Percentiles rank a stretch among this genome's conserved stretches.
Conservation (phyloP, 2,888 invertebrate genomes). For the Metalampra italica region DNA sequence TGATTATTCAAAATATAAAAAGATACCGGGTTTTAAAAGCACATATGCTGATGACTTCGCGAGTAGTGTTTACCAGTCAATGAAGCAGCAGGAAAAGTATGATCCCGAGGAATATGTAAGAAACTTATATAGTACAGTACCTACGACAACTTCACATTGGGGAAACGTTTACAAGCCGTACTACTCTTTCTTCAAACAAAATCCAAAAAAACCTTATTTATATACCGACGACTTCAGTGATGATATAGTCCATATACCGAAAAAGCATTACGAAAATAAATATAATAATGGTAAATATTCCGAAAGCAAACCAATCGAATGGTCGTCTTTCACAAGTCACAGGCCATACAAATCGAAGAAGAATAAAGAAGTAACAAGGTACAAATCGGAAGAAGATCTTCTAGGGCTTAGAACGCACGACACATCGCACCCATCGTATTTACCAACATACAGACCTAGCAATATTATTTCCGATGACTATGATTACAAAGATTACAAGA, state of each 20-base stretch:
- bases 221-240: slow-evolving; percentile 36
- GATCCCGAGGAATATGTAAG: slow-evolving; percentile 50
- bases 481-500: slow-evolving; percentile 64
- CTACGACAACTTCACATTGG: slow-evolving; percentile 52
- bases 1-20: slow-evolving; percentile 49
- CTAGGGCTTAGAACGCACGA: slow-evolving; percentile 64
- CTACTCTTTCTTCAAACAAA: slow-evolving; percentile 40
- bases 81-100: slow-evolving; percentile 35
- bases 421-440: slow-evolving; percentile 55
- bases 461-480: slow-evolving; percentile 43
- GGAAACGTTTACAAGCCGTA: slow-evolving; percentile 52
- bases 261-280: slow-evolving; percentile 39
- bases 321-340: slow-evolving; percentile 33
- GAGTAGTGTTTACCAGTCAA: slow-evolving; percentile 23
- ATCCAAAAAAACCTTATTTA: slow-evolving; percentile 39
- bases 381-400: slow-evolving; percentile 68
- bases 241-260: slow-evolving; percentile 61
- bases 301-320: slow-evolving; percentile 43
- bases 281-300: slow-evolving; percentile 36
- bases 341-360: slow-evolving; percentile 42
- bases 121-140: slow-evolving; percentile 41
- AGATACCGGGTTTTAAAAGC: slow-evolving; percentile 40
- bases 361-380: slow-evolving; percentile 52
- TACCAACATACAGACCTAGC: slow-evolving; percentile 45
- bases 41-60: slow-evolving; percentile 40